Evolutionary conservation across 64 coral and sea anemone species (phyloP).

Genomic region (Pocillopora verrucosa): DNA sequence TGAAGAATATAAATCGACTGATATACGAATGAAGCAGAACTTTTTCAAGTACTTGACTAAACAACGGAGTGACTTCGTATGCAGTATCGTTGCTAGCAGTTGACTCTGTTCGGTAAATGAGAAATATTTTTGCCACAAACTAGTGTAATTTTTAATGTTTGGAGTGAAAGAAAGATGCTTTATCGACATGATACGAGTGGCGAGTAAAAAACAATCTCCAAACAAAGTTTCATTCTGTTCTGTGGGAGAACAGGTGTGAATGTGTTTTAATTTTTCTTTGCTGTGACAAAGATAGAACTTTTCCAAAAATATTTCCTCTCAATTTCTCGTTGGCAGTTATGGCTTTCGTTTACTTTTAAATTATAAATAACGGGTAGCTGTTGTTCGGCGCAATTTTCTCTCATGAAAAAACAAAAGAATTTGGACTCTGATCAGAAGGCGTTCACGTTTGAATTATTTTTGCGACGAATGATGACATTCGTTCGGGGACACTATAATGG

Average conservation of each 20-base stretch:
- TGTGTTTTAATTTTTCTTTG: not conserved
- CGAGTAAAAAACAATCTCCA: too few relatives aligned
- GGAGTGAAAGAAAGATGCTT: too few relatives aligned
- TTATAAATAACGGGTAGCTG: conserved; percentile 16
- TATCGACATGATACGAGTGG: too few relatives aligned
- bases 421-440: not conserved
- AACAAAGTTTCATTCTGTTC: too few relatives aligned
- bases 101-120: too few relatives aligned
- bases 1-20: not conserved
- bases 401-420: not conserved
- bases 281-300: not conserved
- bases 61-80: too few relatives aligned
- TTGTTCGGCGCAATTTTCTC: conserved; percentile 1
- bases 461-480: not conserved
- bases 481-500: not conserved
- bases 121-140: too few relatives aligned
- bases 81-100: too few relatives aligned
- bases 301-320: not conserved
- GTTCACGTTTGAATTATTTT: not conserved
- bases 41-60: too few relatives aligned
- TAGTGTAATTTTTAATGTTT: too few relatives aligned
- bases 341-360: conserved; percentile 15
- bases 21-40: too few relatives aligned
- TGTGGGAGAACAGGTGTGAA: too few relatives aligned
- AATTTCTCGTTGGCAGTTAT: not conserved